A percentile compares a stretch with the other conserved stretches of the same genome.
phyloP scores from a whole-genome alignment of 2,797 vertebrate species.

The Cossypha dichroa region DNA sequence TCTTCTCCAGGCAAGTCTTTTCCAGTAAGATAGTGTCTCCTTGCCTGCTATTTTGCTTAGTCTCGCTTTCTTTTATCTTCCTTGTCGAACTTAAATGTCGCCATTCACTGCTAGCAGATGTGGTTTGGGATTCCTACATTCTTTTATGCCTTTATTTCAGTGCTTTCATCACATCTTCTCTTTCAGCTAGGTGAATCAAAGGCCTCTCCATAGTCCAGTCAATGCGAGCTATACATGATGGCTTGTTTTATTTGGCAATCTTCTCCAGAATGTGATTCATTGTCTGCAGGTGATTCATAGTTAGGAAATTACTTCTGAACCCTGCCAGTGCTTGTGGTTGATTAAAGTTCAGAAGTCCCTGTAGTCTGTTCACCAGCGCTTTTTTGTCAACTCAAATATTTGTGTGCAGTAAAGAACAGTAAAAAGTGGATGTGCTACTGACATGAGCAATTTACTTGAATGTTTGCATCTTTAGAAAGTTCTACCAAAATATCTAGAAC shows the following conservation, averaged over 20 bases:
- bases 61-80: constrained; percentile 62
- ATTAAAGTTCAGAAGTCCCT: constrained; percentile 81
- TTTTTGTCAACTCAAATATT: constrained; percentile 78
- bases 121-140: constrained; percentile 63
- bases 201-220: constrained; percentile 73
- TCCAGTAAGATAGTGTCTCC: constrained; percentile 62
- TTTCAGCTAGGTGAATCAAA: constrained; percentile 75
- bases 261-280: constrained; percentile 78
- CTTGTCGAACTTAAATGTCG: constrained; percentile 59
- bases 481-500: constrained; percentile 59
- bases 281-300: constrained; percentile 84
- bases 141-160: constrained; percentile 69
- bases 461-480: constrained; percentile 76
- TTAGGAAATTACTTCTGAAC: constrained; percentile 83
- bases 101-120: constrained; percentile 65
- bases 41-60: constrained; percentile 59
- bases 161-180: constrained; percentile 68
- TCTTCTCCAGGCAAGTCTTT: constrained; percentile 54
- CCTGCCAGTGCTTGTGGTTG: constrained; percentile 80
- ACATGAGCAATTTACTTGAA: constrained; percentile 78
- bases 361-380: constrained; percentile 73
- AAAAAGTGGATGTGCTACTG: constrained; percentile 75
- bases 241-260: constrained; percentile 82
- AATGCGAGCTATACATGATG: constrained; percentile 75
- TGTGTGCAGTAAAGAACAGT: constrained; percentile 72